Evolutionary conservation across 2,888 invertebrate genomes (phyloP), one percentile per base, ranked within the genome.

Genomic region (Mycalesis mineus): DNA sequence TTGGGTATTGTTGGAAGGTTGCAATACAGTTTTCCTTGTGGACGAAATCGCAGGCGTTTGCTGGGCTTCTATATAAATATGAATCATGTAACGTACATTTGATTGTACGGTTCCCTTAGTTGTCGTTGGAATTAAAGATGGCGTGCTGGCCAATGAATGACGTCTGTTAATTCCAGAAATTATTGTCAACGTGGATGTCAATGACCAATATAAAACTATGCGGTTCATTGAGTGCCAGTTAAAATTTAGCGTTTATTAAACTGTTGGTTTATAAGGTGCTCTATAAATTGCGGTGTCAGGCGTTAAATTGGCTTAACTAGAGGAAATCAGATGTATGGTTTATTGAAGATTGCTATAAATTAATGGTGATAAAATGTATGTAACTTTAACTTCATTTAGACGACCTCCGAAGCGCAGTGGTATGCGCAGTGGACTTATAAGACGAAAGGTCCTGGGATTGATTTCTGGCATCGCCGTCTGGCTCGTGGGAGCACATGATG

Each of bases 1-100:
- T n/a, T n/a, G n/a, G n/a, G n/a, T n/a, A n/a, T n/a, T n/a, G n/a
- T n/a, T n/a, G n/a, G n/a, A n/a, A n/a, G n/a, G n/a, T n/a, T n/a
- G n/a, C n/a, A n/a, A n/a, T n/a, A n/a, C n/a, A n/a, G n/a, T n/a
- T n/a, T n/a, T n/a, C n/a, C n/a, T n/a, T n/a, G n/a, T n/a, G n/a
- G n/a, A n/a, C n/a, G n/a, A n/a, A n/a, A n/a, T n/a, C n/a, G n/a
- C n/a, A n/a, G n/a, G n/a, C n/a, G n/a, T n/a, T n/a, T n/a, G n/a
- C n/a, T n/a, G n/a, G n/a, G n/a, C n/a, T 75, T 73, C 75, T 77
- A 73, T 78, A 78, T 81, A 77, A 80, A 81, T 81, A 73, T 85
- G 85, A 86, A 77, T 88, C 85, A 86, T 79, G 68, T 74, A 73
- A 69, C 71, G 72, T 74, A 73, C 77, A 75, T 78, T 79, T 76